Conservation (phyloP, 2,888 invertebrate species). For the Cerastis rubricosa region DNA sequence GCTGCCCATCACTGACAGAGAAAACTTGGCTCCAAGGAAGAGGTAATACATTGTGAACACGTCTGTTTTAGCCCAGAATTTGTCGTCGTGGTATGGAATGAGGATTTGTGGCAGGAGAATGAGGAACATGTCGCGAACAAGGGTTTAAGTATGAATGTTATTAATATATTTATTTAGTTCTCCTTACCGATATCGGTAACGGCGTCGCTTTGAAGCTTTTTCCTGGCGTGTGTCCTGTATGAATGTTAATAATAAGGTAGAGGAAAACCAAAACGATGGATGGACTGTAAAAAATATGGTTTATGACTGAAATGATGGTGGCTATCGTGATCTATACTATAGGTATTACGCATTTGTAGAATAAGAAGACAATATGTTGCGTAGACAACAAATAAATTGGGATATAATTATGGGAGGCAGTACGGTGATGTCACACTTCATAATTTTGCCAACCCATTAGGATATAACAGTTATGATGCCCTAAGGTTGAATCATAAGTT, state of each 20-base stretch:
- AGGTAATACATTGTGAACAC: slow-evolving; percentile 68
- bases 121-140: background rate
- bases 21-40: slow-evolving; percentile 87
- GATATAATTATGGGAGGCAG: background rate
- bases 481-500: background rate
- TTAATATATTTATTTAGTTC: too few species aligned
- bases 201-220: too few species aligned
- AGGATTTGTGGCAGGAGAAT: background rate
- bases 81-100: too few species aligned
- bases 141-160: background rate
- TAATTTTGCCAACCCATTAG: background rate
- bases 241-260: background rate
- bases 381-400: background rate
- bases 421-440: background rate
- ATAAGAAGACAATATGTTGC: background rate
- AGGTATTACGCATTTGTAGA: background rate
- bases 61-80: background rate
- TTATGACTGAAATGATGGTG: background rate
- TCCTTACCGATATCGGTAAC: too few species aligned
- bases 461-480: background rate
- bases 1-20: slow-evolving; percentile 88
- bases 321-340: background rate
- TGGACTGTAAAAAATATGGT: too few species aligned
- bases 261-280: background rate
- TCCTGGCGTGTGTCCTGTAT: too few species aligned